Percentiles rank a stretch among this genome's conserved stretches.
phyloP scores from a whole-genome alignment of 2,888 invertebrate species.

The Laothoe populi region DNA sequence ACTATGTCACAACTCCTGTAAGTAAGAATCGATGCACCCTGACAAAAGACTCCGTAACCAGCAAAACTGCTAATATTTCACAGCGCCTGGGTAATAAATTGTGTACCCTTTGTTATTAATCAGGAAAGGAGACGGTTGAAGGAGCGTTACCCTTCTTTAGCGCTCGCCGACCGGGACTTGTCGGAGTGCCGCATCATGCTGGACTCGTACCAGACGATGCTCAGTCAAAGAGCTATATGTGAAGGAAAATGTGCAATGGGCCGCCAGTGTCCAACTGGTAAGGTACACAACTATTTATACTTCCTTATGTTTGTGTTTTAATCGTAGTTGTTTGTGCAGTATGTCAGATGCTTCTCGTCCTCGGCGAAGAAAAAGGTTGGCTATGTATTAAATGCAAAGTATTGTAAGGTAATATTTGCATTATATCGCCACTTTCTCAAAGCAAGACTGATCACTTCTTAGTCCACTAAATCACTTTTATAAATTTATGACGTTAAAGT shows the following conservation, averaged over 20 bases:
- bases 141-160: slow-evolving; percentile 93
- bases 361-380: neutral
- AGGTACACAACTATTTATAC: slow-evolving; percentile 31
- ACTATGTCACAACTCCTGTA: neutral
- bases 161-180: slow-evolving; percentile 89
- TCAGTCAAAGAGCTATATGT: slow-evolving; percentile 92
- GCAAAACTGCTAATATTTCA: neutral
- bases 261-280: slow-evolving; percentile 93
- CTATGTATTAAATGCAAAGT: neutral
- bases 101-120: slow-evolving; percentile 31
- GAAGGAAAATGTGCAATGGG: slow-evolving; percentile 94
- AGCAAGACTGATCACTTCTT: neutral
- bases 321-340: slow-evolving; percentile 10
- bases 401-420: neutral
- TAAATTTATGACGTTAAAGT: too few species aligned
- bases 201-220: slow-evolving; percentile 92
- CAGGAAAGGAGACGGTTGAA: slow-evolving; percentile 93
- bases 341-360: neutral
- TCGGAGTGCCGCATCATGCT: slow-evolving; percentile 91
- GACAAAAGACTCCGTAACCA: neutral
- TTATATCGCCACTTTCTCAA: neutral
- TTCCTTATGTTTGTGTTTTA: slow-evolving; percentile 6
- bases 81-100: neutral
- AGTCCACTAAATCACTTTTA: too few species aligned
- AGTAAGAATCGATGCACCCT: too few species aligned